Base-by-base conservation (phyloP, 1,140 invertebrate species). In the Teleogryllus occipitalis region DNA sequence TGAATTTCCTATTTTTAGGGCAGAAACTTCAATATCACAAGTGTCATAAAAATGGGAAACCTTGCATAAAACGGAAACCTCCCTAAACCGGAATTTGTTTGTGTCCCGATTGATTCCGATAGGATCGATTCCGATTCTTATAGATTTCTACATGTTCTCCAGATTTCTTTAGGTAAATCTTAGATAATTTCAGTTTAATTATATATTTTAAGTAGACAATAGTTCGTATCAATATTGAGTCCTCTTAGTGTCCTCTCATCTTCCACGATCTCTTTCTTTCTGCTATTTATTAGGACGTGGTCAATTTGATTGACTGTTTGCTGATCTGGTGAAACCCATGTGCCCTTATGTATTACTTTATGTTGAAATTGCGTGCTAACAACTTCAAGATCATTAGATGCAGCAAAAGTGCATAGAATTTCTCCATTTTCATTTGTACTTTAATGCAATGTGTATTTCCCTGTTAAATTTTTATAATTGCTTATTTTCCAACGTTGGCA, bases 391-490 rank as follows among this genome's bases (percentile, higher is more conserved):
- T 79, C 47, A 27, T 79, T 79, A 10, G 21, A 39, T 65, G 21
- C 47, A 8, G 78, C 78, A 79, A 79, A 79, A 8, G 65, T 14
- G 15, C 54, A 14, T 22, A 80, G 78, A 8, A 79, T 47, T 47
- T 46, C 47, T 7, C 78, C 73, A 65, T 79, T 79, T 49, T 39
- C 78, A 81, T 81, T 79, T 12, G 18, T 81, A 46, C n/a, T 46
- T 21, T 79, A 48, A 78, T 80, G 79, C 7, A 81, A 48, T 49
- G 81, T 81, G 79, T 74, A 48, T 47, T 76, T 80, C 72, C 81
- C 81, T 22, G 76, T 76, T 74, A 80, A 21, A 48, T 75, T 2
- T 18, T 21, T 80, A 22, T 74, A 72, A n/a, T 46, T 22, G 18
- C 75, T 47, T 75, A 8, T 47, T 81, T 81, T 54, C 73, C 79